phyloP scores from a whole-genome alignment of 1,140 invertebrate genomes.

The Drosophila kurseongensis region DNA sequence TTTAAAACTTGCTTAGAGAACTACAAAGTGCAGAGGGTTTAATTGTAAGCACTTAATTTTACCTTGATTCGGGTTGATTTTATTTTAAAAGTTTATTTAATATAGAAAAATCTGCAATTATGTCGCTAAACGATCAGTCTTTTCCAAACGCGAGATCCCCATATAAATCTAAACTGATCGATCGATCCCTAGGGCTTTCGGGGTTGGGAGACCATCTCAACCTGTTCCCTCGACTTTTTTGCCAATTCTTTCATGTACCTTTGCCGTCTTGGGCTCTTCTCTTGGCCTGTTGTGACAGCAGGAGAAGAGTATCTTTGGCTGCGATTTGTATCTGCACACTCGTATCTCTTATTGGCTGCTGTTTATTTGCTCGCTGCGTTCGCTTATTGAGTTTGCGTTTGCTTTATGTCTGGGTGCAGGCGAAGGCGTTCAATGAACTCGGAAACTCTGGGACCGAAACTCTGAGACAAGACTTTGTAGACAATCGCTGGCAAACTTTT shows the following conservation, averaged over 20 bases:
- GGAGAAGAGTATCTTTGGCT: conserved; percentile 55
- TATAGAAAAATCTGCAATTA: background rate
- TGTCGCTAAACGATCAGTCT: background rate
- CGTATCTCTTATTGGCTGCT: conserved; percentile 78
- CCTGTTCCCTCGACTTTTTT: conserved; percentile 20
- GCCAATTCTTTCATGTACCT: background rate
- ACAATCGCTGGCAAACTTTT: conserved; percentile 44
- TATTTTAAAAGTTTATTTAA: background rate
- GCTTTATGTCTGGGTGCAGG: conserved; percentile 48
- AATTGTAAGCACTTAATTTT: too few relatives aligned
- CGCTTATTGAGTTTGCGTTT: conserved; percentile 76
- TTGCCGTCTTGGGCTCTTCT: conserved; percentile 2
- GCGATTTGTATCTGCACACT: conserved; percentile 73
- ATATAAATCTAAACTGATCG: conserved; percentile 20
- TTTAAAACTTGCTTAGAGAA: too few relatives aligned
- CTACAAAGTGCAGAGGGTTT: too few relatives aligned
- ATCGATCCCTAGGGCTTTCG: conserved; percentile 8
- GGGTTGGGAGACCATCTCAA: conserved; percentile 7
- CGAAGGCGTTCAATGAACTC: conserved; percentile 78
- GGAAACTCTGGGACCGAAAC: conserved; percentile 28
- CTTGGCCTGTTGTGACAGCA: conserved; percentile 19
- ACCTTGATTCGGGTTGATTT: too few relatives aligned
- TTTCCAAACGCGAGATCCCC: too few relatives aligned
- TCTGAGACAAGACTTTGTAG: conserved; percentile 26
- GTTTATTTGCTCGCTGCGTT: conserved; percentile 76